Evolutionary conservation across 2,888 invertebrate species (phyloP).

Genomic region (Chloroclysta siterata): DNA sequence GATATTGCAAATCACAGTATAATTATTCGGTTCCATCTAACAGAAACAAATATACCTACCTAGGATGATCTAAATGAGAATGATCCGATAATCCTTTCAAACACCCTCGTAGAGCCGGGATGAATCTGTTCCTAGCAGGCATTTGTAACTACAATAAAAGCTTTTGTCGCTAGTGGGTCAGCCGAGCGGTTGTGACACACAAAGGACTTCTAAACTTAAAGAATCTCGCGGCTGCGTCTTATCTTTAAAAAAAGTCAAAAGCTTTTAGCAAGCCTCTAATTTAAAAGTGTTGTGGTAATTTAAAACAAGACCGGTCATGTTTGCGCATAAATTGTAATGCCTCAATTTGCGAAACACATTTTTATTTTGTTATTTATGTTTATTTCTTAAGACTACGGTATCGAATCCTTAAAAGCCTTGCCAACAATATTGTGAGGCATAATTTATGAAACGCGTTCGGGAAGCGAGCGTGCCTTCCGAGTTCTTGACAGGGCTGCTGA

Average conservation of each 20-base stretch:
- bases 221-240: slow-evolving; percentile 38
- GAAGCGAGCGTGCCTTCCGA: slow-evolving; percentile 33
- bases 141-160: slow-evolving; percentile 33
- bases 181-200: slow-evolving; percentile 29
- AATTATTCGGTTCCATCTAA: too few species aligned
- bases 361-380: slow-evolving; percentile 30
- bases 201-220: slow-evolving; percentile 40
- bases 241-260: slow-evolving; percentile 28
- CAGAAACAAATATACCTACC: slow-evolving; percentile 3
- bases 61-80: slow-evolving; percentile 2
- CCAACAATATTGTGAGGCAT: slow-evolving; percentile 37
- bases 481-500: slow-evolving; percentile 25
- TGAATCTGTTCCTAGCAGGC: slow-evolving; percentile 27
- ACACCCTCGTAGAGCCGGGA: slow-evolving; percentile 19
- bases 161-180: slow-evolving; percentile 41
- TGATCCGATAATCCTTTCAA: slow-evolving; percentile 21
- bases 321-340: slow-evolving; percentile 53
- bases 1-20: background rate
- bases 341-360: slow-evolving; percentile 27
- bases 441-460: slow-evolving; percentile 48
- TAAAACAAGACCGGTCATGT: slow-evolving; percentile 44
- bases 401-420: slow-evolving; percentile 20
- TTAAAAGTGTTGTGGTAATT: slow-evolving; percentile 30
- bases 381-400: slow-evolving; percentile 33
- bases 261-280: slow-evolving; percentile 31